phyloP scores from a whole-genome alignment of 2,113 vertebrate species.

The Plestiodon gilberti region DNA sequence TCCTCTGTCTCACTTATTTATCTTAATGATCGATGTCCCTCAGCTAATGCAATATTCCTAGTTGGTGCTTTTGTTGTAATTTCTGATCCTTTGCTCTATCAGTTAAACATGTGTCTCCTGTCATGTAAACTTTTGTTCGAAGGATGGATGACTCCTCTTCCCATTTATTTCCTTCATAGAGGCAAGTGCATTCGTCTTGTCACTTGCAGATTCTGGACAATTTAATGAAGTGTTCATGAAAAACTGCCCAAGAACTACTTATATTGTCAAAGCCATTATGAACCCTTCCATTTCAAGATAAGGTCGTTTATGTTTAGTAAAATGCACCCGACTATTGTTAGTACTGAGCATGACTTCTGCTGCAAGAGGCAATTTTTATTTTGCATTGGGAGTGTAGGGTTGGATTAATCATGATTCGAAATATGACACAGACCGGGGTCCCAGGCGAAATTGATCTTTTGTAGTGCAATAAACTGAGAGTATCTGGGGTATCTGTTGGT shows the following conservation, averaged over 20 bases:
- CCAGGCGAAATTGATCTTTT: neutral
- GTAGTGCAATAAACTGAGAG: neutral
- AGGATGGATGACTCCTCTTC: constrained; percentile 30
- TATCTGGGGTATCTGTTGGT: neutral
- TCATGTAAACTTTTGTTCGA: constrained; percentile 13
- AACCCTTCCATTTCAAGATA: constrained; percentile 5
- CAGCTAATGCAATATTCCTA: constrained; percentile 17
- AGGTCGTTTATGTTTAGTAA: constrained; percentile 15
- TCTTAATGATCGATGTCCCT: neutral
- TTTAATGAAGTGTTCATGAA: constrained; percentile 50
- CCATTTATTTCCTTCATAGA: constrained; percentile 36
- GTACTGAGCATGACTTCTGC: neutral
- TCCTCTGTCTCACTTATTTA: neutral
- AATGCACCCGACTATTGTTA: neutral
- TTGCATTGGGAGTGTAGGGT: neutral
- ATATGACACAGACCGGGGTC: neutral
- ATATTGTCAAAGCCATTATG: neutral
- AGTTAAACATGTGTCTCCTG: constrained; percentile 22
- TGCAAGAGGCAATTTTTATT: neutral
- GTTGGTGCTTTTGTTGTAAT: constrained; percentile 13
- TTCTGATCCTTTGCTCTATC: neutral
- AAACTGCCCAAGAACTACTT: constrained; percentile 25
- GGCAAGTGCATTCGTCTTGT: constrained; percentile 42
- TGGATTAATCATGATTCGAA: neutral
- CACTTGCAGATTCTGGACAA: constrained; percentile 27